phyloP scores from a whole-genome alignment of 2,113 vertebrate species.

The Corvus cornix region DNA sequence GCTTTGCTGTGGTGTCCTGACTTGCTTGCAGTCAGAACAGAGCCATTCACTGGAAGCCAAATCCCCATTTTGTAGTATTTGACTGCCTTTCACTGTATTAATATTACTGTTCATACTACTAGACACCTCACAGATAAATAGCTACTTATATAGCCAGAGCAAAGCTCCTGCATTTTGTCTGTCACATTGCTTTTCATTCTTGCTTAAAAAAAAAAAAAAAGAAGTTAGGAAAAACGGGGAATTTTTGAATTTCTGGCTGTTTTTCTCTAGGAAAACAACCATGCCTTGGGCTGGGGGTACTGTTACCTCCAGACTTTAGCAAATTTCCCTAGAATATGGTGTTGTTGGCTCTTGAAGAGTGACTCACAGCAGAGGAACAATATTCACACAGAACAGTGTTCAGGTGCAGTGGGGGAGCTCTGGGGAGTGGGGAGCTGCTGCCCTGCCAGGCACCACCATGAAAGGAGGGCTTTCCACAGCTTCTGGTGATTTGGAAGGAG shows the following conservation, averaged over 20 bases:
- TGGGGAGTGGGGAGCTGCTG: not conserved
- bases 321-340: not conserved
- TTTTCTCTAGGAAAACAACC: not conserved
- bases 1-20: not conserved
- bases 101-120: not conserved
- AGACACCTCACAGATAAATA: not conserved
- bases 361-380: not conserved
- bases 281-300: not conserved
- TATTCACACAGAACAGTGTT: not conserved
- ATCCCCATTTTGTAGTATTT: not conserved
- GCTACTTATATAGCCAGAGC: not conserved
- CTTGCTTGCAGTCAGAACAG: not conserved
- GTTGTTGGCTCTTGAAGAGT: not conserved
- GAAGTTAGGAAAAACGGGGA: not conserved
- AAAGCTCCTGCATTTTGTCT: not conserved
- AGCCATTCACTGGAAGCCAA: not conserved
- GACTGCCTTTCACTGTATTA: not conserved
- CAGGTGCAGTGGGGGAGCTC: not conserved
- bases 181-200: not conserved
- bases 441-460: not conserved
- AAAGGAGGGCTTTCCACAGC: fast-evolving
- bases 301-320: not conserved
- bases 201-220: not conserved
- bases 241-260: not conserved
- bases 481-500: fast-evolving